Evolutionary conservation across 2,113 vertebrate genomes (phyloP).

Genomic region (Cacatua alba): DNA sequence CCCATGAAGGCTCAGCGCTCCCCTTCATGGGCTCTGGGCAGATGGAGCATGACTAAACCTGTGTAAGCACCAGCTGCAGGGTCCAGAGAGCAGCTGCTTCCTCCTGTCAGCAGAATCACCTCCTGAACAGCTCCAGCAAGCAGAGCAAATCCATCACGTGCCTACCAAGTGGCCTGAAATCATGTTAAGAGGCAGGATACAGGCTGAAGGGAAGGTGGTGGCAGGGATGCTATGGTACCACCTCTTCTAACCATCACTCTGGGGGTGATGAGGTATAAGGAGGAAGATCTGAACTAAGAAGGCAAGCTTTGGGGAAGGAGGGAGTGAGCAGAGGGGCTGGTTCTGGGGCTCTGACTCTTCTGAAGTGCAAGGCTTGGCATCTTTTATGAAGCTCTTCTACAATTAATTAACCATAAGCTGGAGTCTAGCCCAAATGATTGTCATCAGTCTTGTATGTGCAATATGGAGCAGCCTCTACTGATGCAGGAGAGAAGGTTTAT

Average conservation of each 20-base stretch:
- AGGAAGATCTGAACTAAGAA: background rate
- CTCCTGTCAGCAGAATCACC: background rate
- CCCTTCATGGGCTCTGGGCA: background rate
- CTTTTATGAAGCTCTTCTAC: background rate
- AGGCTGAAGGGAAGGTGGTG: background rate
- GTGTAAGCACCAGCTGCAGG: background rate
- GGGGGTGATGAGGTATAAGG: background rate
- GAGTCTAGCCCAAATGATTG: background rate
- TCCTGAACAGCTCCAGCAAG: background rate
- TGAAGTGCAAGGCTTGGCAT: background rate
- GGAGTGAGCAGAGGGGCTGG: background rate
- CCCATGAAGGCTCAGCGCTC: accelerated
- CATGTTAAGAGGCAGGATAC: background rate
- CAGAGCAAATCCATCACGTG: background rate
- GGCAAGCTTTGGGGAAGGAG: background rate
- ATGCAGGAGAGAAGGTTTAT: background rate
- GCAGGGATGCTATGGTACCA: background rate
- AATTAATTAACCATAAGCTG: background rate
- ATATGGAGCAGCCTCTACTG: background rate
- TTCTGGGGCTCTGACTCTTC: background rate
- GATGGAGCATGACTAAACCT: background rate
- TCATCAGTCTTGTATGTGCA: accelerated
- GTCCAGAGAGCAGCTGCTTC: background rate
- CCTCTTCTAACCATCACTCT: background rate
- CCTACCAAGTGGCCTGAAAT: background rate